Base-by-base conservation (phyloP, 2,888 invertebrate genomes). In the Limenitis camilla region DNA sequence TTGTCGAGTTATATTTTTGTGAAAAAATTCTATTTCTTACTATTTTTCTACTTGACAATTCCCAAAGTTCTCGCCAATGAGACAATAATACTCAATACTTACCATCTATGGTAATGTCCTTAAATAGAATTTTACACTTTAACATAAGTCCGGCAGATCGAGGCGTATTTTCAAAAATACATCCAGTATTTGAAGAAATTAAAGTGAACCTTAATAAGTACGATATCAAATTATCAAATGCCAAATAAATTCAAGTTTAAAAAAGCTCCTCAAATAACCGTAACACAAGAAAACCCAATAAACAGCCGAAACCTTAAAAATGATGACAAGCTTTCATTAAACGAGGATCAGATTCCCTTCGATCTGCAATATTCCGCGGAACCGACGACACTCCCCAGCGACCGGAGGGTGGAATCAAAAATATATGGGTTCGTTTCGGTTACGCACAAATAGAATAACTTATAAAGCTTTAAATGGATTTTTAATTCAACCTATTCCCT, bases 301-400 rank as follows among this genome's bases (percentile, higher is more conserved):
- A 45, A 30, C 9, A 50, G 33, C 8, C 32, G 32, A 39, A 50
- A n/a, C 50, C 43, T 43, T 38, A 32, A 43, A 49, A 46, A 38
- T 36, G n/a, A 27, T 39, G 6, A 6, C 6, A 32, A 43, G 42
- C 38, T 49, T 39, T 49, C 38, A 27, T 39, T 27, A 38, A 49
- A 49, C 36, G 36, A 27, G 28, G 42, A 49, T 49, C 31, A 32
- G 38, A 39, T 49, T 43, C 36, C 30, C 36, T 43, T 38, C 38
- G 42, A 33, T 41, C 28, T 33, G 40, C 40, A 29, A 31, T 29
- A 33, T 48, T 40, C 40, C 11, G 28, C 40, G 28, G 6, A 10
- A 33, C 5, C 27, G 6, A 11, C 19, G 11, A 19, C 6, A 31
- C 32, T 4, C 27, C 44, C 43, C 36, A 5, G 29, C 11, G 10